These are phyloP conservation scores for Sebastes melanostomus DNA, from an alignment of 2,797 vertebrate genomes.

Conservation along the genomic window DNA sequence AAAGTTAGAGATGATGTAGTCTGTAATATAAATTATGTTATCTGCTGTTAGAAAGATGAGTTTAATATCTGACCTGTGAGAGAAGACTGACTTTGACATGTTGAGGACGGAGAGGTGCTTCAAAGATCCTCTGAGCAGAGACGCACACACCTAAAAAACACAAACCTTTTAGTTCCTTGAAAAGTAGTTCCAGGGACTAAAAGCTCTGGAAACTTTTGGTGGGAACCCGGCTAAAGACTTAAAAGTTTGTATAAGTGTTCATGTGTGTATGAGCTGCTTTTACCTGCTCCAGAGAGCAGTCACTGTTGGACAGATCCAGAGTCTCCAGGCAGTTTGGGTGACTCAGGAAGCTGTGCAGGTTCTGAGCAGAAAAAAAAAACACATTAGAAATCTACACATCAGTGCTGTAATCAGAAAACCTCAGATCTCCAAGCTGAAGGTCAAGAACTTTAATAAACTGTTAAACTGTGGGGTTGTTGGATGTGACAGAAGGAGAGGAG, in stretches of 20 bases:
- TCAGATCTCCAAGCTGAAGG: background rate
- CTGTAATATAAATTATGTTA: background rate
- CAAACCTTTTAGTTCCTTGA: background rate
- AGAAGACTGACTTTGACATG: constrained; percentile 91
- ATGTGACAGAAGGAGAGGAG: background rate
- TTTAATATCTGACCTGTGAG: constrained; percentile 84
- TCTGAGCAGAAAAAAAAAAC: constrained; percentile 71
- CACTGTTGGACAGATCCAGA: constrained; percentile 93
- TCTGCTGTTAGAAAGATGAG: background rate
- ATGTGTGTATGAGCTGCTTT: background rate
- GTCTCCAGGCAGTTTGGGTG: constrained; percentile 88
- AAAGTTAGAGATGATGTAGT: background rate
- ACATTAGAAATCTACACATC: background rate
- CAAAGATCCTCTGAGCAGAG: constrained; percentile 90
- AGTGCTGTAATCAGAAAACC: background rate
- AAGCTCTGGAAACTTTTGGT: too few species aligned
- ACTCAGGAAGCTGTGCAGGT: constrained; percentile 91
- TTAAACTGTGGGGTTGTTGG: background rate
- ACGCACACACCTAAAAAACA: constrained; percentile 85
- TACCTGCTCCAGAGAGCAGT: constrained; percentile 94
- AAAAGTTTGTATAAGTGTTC: background rate
- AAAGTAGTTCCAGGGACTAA: too few species aligned
- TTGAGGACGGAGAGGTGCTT: constrained; percentile 90
- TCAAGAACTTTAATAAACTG: background rate
- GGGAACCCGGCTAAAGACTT: background rate